Evolutionary conservation across 2,888 invertebrate genomes (phyloP).

Genomic region (Alloplasta piceator): DNA sequence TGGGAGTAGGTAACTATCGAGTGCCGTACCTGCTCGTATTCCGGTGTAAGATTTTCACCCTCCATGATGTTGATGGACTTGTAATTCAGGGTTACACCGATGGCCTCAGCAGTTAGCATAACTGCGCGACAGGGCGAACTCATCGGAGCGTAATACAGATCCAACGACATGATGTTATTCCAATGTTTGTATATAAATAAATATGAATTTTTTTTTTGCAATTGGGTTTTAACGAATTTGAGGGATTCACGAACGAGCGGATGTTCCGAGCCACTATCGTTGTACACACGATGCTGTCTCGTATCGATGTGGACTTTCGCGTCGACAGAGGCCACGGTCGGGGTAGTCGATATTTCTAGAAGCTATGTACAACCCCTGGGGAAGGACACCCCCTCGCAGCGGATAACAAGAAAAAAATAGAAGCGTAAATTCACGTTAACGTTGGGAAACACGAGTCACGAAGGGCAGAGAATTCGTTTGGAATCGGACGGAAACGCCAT

Average conservation of each 20-base stretch:
- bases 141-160: constrained; percentile 76
- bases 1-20: neutral
- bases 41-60: constrained; percentile 81
- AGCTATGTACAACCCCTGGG: constrained; percentile 3
- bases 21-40: constrained; percentile 80
- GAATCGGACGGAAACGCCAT: too few relatives aligned
- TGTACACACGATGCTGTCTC: constrained; percentile 21
- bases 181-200: too few relatives aligned
- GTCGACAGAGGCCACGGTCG: constrained; percentile 51
- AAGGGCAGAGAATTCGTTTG: too few relatives aligned
- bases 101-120: constrained; percentile 80
- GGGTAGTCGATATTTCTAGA: constrained; percentile 52
- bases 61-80: constrained; percentile 77
- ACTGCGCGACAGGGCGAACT: constrained; percentile 82
- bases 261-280: neutral
- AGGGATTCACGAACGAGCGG: too few relatives aligned
- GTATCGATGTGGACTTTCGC: constrained; percentile 40
- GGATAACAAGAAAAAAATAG: neutral
- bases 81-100: constrained; percentile 80
- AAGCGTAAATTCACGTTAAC: neutral
- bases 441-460: too few relatives aligned
- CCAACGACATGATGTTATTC: constrained; percentile 74
- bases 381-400: neutral
- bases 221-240: too few relatives aligned
- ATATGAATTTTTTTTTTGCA: too few relatives aligned